A percentile compares a stretch with the other conserved stretches of the same genome.
phyloP scores from a whole-genome alignment of 2,113 vertebrate species.

The Astatotilapia flaviijosephi region DNA sequence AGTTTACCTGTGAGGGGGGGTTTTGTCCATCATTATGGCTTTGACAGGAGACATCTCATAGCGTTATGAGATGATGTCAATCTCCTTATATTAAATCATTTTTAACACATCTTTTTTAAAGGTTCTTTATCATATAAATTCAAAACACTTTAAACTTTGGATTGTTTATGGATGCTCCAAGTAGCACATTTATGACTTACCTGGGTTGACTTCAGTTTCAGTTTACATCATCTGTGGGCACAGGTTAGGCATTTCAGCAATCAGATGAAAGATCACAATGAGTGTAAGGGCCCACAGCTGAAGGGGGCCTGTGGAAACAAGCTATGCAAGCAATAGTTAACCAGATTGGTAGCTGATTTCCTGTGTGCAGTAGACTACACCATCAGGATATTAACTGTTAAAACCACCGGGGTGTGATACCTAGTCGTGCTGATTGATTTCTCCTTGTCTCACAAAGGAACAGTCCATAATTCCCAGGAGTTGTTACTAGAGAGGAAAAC shows the following conservation, averaged over 20 bases:
- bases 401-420: slow-evolving; percentile 61
- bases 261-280: not conserved
- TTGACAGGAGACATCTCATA: not conserved
- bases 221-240: not conserved
- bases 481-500: slow-evolving; percentile 50
- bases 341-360: slow-evolving; percentile 26
- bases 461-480: slow-evolving; percentile 57
- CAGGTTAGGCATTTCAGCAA: not conserved
- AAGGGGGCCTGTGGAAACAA: not conserved
- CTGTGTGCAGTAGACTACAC: slow-evolving; percentile 1
- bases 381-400: slow-evolving; percentile 57
- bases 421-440: slow-evolving; percentile 56
- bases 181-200: not conserved
- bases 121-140: not conserved
- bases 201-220: not conserved
- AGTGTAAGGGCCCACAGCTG: not conserved
- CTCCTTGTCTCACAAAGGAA: slow-evolving; percentile 29
- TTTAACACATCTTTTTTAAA: not conserved
- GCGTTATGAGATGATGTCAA: not conserved
- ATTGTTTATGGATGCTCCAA: not conserved
- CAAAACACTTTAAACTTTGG: not conserved
- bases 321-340: slow-evolving; percentile 13
- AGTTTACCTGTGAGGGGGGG: not conserved
- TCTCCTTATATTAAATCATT: not conserved
- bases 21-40: not conserved